Evolutionary conservation across 2,888 invertebrate genomes (phyloP).

Genomic region (Sthenelais limicola): DNA sequence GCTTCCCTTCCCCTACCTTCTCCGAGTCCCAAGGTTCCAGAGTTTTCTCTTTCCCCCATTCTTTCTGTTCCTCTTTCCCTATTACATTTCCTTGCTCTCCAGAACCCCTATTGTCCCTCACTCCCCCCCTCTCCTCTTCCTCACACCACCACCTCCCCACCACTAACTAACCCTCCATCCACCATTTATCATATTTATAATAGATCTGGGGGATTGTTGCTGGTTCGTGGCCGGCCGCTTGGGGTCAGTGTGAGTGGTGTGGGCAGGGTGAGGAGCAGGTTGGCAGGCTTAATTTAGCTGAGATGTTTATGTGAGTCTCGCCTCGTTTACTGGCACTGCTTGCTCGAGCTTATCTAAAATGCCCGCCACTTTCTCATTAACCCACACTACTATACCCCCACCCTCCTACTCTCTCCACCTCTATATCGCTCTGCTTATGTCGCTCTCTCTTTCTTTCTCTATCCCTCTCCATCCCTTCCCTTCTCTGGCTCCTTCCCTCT

Average conservation of each 20-base stretch:
- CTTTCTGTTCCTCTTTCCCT: no score
- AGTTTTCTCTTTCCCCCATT: no score
- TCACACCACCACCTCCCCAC: background rate
- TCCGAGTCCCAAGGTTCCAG: no score
- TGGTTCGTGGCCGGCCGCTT: constrained; percentile 2
- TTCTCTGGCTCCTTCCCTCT: background rate
- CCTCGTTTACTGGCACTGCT: constrained; percentile 29
- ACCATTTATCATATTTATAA: constrained; percentile 37
- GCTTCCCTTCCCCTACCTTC: no score
- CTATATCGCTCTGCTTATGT: background rate
- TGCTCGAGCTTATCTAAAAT: constrained; percentile 32
- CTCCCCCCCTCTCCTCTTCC: background rate
- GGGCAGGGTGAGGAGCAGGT: background rate
- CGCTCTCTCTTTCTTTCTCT: background rate
- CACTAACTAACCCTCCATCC: constrained; percentile 30
- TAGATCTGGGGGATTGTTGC: constrained; percentile 25
- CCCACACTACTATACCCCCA: constrained; percentile 12
- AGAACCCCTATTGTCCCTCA: background rate
- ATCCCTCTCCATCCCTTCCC: background rate
- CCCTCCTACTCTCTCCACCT: background rate
- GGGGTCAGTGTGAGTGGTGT: background rate
- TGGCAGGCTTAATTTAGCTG: constrained; percentile 32
- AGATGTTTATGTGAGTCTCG: constrained; percentile 33
- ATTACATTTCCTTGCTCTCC: background rate
- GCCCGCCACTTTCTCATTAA: constrained; percentile 30